A percentile compares a stretch with the other conserved stretches of the same genome.
phyloP scores from a whole-genome alignment of 2,113 vertebrate genomes.

The Nesogale talazaci region DNA sequence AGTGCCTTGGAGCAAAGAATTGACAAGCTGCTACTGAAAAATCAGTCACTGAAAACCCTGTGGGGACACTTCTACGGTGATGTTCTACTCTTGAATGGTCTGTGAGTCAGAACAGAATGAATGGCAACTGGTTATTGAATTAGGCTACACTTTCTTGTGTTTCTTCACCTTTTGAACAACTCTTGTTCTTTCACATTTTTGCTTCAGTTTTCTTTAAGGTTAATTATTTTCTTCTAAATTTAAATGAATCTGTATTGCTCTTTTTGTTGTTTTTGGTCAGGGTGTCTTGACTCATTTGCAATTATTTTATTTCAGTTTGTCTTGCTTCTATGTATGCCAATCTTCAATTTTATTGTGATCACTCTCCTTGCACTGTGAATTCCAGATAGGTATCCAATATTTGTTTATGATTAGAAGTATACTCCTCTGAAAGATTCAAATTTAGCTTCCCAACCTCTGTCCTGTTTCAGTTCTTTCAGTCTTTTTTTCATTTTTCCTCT shows the following conservation, averaged over 20 bases:
- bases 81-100: no score
- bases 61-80: no score
- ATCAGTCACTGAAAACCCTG: no score
- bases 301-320: neutral
- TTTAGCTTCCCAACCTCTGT: neutral
- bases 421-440: neutral
- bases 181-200: neutral
- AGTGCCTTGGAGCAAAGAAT: no score
- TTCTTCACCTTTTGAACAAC: neutral
- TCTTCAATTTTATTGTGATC: neutral
- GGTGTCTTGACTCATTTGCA: neutral
- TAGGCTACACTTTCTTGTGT: no score
- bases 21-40: no score
- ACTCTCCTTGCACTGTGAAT: neutral
- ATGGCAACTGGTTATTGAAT: no score
- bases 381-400: neutral
- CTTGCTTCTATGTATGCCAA: neutral
- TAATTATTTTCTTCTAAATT: neutral
- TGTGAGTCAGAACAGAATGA: no score
- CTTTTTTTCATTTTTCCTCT: neutral
- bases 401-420: neutral
- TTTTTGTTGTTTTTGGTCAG: neutral
- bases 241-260: neutral
- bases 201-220: neutral
- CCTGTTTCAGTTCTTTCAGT: neutral